These are phyloP conservation scores for Malacoctenus gilli DNA, from an alignment of 2,797 vertebrate genomes.

Conservation along the genomic window DNA sequence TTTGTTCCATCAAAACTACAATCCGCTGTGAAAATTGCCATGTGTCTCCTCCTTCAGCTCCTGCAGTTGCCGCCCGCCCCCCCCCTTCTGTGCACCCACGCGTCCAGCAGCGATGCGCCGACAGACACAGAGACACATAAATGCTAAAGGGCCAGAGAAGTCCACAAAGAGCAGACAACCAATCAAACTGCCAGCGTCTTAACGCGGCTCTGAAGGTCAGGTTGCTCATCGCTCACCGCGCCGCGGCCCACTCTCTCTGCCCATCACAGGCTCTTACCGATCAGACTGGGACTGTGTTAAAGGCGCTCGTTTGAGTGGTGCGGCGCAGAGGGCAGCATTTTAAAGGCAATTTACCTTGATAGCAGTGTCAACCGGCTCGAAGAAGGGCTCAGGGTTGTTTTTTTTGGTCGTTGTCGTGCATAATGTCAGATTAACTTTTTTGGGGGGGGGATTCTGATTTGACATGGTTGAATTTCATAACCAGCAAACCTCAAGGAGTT, in stretches of 20 bases:
- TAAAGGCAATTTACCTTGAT: constrained; percentile 9
- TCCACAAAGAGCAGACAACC: background rate
- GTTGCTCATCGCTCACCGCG: background rate
- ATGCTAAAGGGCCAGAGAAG: background rate
- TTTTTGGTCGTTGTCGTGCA: constrained; percentile 3
- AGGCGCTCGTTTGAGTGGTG: background rate
- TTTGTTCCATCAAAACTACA: too few species aligned
- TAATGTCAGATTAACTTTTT: background rate
- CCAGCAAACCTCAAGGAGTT: background rate
- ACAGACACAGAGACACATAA: background rate
- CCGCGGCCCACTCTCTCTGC: constrained; percentile 5
- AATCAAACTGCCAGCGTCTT: constrained; percentile 3
- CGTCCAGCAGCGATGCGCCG: too few species aligned
- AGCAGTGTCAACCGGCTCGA: constrained; percentile 4
- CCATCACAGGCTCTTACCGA: constrained; percentile 16
- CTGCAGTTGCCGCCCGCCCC: too few species aligned
- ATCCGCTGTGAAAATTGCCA: too few species aligned
- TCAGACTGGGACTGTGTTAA: constrained; percentile 6
- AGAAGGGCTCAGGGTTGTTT: background rate
- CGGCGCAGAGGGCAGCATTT: background rate
- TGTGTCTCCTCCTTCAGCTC: too few species aligned
- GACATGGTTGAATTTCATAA: background rate
- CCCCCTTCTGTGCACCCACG: too few species aligned
- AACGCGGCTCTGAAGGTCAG: constrained; percentile 29
- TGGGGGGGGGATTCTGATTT: background rate